Evolutionary conservation across 2,888 invertebrate species (phyloP), one percentile per base, ranked within the genome.

Genomic region (Mythimna impura): DNA sequence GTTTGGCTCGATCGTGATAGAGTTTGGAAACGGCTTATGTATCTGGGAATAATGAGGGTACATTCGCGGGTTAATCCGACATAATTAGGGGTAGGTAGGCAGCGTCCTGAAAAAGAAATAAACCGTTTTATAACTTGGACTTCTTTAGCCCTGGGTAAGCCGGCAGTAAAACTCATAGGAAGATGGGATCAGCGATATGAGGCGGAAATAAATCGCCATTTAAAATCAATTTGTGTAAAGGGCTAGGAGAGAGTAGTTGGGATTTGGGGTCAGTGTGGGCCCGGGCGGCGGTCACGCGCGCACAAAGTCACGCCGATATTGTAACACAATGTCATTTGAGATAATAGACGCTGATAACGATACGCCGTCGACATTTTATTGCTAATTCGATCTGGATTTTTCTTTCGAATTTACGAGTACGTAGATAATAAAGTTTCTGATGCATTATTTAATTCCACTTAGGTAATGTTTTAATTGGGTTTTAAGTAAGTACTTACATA

Each of bases 161-260:
- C 94, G 89, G 87, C 93, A 92, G 95, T 96, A 95, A 95, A 95
- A 94, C 94, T 95, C 94, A 93, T 93, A 94, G 93, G 91, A 94
- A 95, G 96, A 96, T 96, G 94, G 95, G 96, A 91, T 93, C 91
- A 91, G 90, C 93, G 96, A 96, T 96, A 96, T 96, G 96, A 90
- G 94, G 93, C 95, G 95, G 96, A 96, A 96, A 96, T 96, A 96
- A 96, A 95, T 95, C 94, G 95, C 94, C 93, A 94, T 96, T 96
- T 96, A 96, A 96, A 96, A 96, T 95, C 96, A 96, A 96, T 96
- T 96, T 96, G 96, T 96, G 96, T 96, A 93, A 94, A 95, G 95
- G 94, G 93, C 91, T 92, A 91, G 89, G 85, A 89, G 90, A 92
- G 93, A 94, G 93, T 94, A 94, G 93, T 94, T 92, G 88, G 91